phyloP scores from a whole-genome alignment of 1,140 invertebrate genomes.

The Zaprionus africanus region DNA sequence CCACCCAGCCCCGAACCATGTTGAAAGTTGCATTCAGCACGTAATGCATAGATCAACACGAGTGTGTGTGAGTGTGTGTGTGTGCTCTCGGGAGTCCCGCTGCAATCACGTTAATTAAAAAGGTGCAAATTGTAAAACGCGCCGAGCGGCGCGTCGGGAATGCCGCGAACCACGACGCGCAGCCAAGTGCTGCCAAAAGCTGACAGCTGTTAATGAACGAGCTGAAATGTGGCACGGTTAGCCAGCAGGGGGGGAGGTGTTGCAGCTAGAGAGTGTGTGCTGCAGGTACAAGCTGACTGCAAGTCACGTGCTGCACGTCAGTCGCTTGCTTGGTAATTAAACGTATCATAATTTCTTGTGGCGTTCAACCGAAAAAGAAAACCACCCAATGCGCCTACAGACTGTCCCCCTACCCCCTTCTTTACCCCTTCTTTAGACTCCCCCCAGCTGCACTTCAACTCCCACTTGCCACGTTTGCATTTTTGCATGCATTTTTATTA shows the following conservation, averaged over 20 bases:
- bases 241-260: neutral
- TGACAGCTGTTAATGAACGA: conserved; percentile 84
- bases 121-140: conserved; percentile 84
- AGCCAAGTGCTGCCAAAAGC: conserved; percentile 74
- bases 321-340: conserved; percentile 70
- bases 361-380: conserved; percentile 21
- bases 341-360: conserved; percentile 81
- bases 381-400: conserved; percentile 32
- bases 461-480: conserved; percentile 55
- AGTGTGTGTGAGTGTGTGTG: conserved; percentile 24
- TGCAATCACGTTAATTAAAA: conserved; percentile 84
- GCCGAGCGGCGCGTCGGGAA: conserved; percentile 56
- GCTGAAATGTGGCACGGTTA: conserved; percentile 34
- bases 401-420: neutral
- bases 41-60: conserved; percentile 76
- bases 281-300: conserved; percentile 33
- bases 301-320: conserved; percentile 76
- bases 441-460: conserved; percentile 9
- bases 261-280: neutral
- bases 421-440: neutral
- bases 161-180: conserved; percentile 46
- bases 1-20: conserved; percentile 7
- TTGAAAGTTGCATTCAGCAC: conserved; percentile 71
- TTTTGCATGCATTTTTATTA: conserved; percentile 81
- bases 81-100: conserved; percentile 47